Evolutionary conservation across 2,113 vertebrate genomes (phyloP), one percentile per base, ranked within the genome.

Genomic region (Neodontobutis hainanensis): DNA sequence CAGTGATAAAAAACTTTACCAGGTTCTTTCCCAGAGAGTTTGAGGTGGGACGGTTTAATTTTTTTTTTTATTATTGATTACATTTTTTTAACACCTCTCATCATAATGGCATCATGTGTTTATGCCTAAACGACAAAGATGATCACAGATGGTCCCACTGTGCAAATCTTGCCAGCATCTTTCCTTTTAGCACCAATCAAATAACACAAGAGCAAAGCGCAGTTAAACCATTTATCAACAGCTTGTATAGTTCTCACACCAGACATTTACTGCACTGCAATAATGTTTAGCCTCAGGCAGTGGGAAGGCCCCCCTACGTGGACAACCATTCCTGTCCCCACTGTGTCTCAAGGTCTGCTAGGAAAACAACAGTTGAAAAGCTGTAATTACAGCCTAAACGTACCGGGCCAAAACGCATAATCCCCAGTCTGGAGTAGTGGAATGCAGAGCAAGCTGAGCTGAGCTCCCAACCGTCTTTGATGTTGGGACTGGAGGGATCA

Each of bases 351-450:
- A 82, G 83, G 80, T 85, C 85, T 89, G 78, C 72, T 85, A 84
- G 89, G 88, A 90, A 85, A 86, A 84, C 65, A 82, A 80, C 82
- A 71, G 85, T 83, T 70, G 81, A 82, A 89, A 84, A 81, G 75
- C 83, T 85, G 89, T 90, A 90, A 91, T 91, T 90, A 90, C 88
- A 86, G 88, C 78, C 85, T 75, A 70, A 84, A 68, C 55, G 66
- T 89, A 71, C 68, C 40, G 16, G 75, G 88, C 85, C 88, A 87
- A 86, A 89, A 88, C 55, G 72, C 84, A 79, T 90, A 90, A 88
- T 90, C 84, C 85, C 79, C 79, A 85, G 87, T 85, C 87, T 90
- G 85, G 83, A 90, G 85, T 78, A 87, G 85, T 63, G 88, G 89
- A 90, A 90, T 89, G 90, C 85, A 83, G 89, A 87, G 78, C 76